Base-by-base conservation (phyloP, 2,113 vertebrate genomes). In the Centrocercus urophasianus region DNA sequence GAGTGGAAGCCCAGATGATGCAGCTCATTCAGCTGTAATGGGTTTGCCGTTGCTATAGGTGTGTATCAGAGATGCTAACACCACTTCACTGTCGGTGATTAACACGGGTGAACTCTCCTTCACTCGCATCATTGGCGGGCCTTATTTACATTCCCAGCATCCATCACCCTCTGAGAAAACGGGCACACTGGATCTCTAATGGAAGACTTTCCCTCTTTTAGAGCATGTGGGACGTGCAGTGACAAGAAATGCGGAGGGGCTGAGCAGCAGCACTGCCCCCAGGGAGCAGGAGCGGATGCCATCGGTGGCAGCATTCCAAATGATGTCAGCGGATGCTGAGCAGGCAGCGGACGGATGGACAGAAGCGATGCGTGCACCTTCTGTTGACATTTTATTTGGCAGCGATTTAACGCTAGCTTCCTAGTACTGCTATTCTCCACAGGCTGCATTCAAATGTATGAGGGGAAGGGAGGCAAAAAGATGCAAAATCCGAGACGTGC, bases 381-480 rank as follows among this genome's bases (percentile, higher is more conserved):
- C 95, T 95, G 95, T 84, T 96, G 95, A 86, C 80, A 81, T 94
- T 95, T 95, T 38, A 71, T 92, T 90, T 94, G 90, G 95, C 92
- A 94, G 73, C 7, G 88, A 80, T 95, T 93, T 90, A 86, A 83
- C 4, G 5, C 52, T 67, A 69, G 93, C 80, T 95, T 90, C 76
- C 93, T 93, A 92, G 86, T 88, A 78, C 56, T 90, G 83, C 73
- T 81, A 6, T 48, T 94, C 80, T 72, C 86, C 66, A 47, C 69
- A 78, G 92, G 57, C 96, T 92, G 73, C 52, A 10, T 88, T 96
- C 72, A 79, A 88, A 93, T 43, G 32, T 50, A 67, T 42, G 73
- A 93, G 83, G 83, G 70, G 43, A 90, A 91, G 47, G 60, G 76
- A 66, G 69, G 79, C 43, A 88, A 86, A 88, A 81, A 43, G 76